These are phyloP conservation scores for Oscheius onirici DNA, from an alignment of 2,888 invertebrate species.

Conservation along the genomic window DNA sequence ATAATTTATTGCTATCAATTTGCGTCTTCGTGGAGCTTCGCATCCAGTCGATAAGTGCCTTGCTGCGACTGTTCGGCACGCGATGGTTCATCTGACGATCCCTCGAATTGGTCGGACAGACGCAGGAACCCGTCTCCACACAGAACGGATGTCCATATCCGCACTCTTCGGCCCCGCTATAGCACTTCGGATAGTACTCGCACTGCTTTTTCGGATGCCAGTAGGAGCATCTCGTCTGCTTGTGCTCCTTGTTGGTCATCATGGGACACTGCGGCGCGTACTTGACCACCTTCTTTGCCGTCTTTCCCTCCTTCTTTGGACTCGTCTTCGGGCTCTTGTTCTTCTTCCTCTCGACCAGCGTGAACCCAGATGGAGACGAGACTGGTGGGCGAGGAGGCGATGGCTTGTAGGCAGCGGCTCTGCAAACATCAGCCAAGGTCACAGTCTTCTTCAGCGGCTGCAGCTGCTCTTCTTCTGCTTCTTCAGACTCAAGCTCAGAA, in stretches of 20 bases:
- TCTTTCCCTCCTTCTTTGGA: not conserved
- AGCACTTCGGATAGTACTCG: constrained; percentile 17
- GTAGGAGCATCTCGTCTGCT: not conserved
- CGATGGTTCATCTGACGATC: constrained; percentile 21
- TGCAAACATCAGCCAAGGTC: constrained; percentile 1
- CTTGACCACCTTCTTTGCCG: not conserved
- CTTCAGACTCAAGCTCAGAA: not conserved
- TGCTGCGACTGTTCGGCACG: too few species aligned
- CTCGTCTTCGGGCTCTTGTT: not conserved
- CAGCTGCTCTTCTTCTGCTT: not conserved
- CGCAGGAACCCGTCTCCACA: not conserved
- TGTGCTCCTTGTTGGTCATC: not conserved
- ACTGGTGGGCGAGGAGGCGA: not conserved
- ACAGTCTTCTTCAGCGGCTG: not conserved
- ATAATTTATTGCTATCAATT: not conserved
- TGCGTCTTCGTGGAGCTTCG: not conserved
- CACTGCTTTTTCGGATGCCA: constrained; percentile 24
- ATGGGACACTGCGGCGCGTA: constrained; percentile 20
- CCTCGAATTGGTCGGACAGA: not conserved
- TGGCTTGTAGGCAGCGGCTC: not conserved
- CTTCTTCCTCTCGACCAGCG: not conserved
- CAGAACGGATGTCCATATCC: constrained; percentile 23
- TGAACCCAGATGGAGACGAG: not conserved
- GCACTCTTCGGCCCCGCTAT: constrained; percentile 1
- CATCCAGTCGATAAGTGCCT: too few species aligned